Base-by-base conservation (phyloP, 2,888 invertebrate genomes). In the Xiphydria camelus region DNA sequence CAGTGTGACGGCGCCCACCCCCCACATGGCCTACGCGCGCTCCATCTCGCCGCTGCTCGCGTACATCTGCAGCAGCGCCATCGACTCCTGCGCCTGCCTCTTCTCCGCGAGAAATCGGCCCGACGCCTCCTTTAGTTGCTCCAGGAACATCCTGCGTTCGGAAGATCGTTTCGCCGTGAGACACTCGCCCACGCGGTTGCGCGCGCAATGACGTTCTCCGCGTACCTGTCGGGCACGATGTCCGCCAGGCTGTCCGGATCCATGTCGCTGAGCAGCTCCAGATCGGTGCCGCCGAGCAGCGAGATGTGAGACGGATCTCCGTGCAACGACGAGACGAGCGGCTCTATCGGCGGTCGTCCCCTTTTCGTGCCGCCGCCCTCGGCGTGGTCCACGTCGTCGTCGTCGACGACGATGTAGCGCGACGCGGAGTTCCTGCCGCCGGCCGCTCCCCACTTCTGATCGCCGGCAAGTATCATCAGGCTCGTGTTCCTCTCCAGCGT, bases 401-500 rank as follows among this genome's bases (percentile, higher is more conserved):
- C 72, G 22, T 73, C 74, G 3, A 73, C 67, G 14, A 74, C 67
- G 31, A 73, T 68, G 19, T 71, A 73, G 45, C 69, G 66, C 9
- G 73, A 70, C 29, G 63, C 47, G 9, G 65, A 53, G 41, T 66
- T 74, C 38, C 58, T 55, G 35, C 62, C 64, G 34, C 76, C 76
- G 15, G 69, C 70, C 12, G 76, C 75, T 31, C 80, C 77, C 91
- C 91, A 91, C 68, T 86, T 88, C 72, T 91, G 87, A 57, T 83
- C 83, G 4, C 85, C 85, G 53, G 84, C 83, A 39, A 93, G 80
- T 37, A 91, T 84, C 87, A 93, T 92, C 51, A 92, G 80, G 65
- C 86, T 86, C 12, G 93, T 91, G 66, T 95, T 91, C 54, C 87
- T 87, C 62, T 94, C 93, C 53, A 95, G 79, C 2, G 94, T 94